Base-by-base conservation (phyloP, 2,113 vertebrate species). In the Stigmatopora argus region DNA sequence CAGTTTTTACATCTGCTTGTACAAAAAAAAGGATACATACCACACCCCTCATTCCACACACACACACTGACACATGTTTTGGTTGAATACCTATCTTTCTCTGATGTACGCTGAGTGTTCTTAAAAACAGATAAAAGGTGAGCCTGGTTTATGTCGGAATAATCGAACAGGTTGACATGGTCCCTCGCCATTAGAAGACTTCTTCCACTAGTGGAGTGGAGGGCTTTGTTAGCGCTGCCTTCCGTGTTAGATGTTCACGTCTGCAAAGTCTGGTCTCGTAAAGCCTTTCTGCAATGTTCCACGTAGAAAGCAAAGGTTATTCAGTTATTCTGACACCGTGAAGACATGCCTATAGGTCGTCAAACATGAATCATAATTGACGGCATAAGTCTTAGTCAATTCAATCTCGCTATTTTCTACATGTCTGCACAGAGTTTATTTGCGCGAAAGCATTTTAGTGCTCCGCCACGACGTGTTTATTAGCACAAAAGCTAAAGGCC, bases 201-300 rank as follows among this genome's bases (percentile, higher is more conserved):
- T 34, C 26, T 31, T 66, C 64, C 53, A 64, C 31, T 70, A 57
- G 44, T 58, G 60, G n/a, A 35, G 59, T 44, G 44, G 60, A 58
- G 62, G 62, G 57, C 45, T 61, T 49, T 14, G 44, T 7, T 35
- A 1, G 49, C 45, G 2, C 51, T 52, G 31, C 44, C 23, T 63
- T 67, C 23, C 35, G 3, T 34, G 66, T 86, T 66, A 89, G 34
- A 82, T 18, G 0, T 0, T 8, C 19, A 45, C 0, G 0, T 82
- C 82, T 3, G 0, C 0, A 66, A 90, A 90, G 49, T 89, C 66
- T 0, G 4, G 0, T 77, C 57, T 87, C 0, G 1, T 3, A 58
- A 51, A 90, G 10, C 88, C 88, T 83, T 85, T 89, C 91, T 92
- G 85, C 70, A 89, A 89, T 61, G 19, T 13, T 44, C 15, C 46